Percentiles rank a stretch among this genome's conserved stretches.
phyloP scores from a whole-genome alignment of 2,113 vertebrate species.

The Callocephalon fimbriatum region DNA sequence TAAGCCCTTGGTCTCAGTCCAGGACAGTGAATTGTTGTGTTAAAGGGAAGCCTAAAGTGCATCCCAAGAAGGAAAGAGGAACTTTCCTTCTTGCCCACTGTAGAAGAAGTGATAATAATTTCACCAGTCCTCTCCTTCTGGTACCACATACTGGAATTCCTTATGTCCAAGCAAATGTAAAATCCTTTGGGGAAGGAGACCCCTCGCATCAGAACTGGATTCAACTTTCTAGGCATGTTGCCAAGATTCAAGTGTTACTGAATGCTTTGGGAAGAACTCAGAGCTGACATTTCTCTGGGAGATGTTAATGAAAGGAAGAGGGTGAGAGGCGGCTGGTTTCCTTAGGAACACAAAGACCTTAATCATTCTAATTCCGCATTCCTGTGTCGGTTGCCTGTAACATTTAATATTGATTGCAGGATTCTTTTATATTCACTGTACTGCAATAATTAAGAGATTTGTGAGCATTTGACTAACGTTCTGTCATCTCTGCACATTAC shows the following conservation, averaged over 20 bases:
- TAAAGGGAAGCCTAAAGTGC: background rate
- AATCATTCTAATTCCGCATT: background rate
- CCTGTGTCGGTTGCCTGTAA: background rate
- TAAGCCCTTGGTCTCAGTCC: background rate
- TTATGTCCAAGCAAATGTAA: background rate
- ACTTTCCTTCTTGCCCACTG: background rate
- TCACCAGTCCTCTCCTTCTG: background rate
- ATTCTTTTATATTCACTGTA: slow-evolving; percentile 10
- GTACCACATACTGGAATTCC: background rate
- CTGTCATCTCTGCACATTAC: background rate
- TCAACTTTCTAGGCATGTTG: slow-evolving; percentile 36
- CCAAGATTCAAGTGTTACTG: background rate
- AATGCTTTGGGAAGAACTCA: background rate
- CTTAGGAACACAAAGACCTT: slow-evolving; percentile 37
- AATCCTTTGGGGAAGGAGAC: background rate
- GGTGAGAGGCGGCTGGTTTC: slow-evolving; percentile 22
- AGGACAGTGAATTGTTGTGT: background rate
- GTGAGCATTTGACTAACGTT: background rate
- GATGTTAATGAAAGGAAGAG: slow-evolving; percentile 33
- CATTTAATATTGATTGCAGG: slow-evolving; percentile 4
- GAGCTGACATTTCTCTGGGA: slow-evolving; percentile 24
- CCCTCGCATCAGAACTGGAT: background rate
- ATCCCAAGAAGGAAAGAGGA: background rate
- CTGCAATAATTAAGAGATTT: background rate
- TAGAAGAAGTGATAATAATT: background rate